Evolutionary conservation across 2,888 invertebrate genomes (phyloP).

Genomic region (Antitype chi): DNA sequence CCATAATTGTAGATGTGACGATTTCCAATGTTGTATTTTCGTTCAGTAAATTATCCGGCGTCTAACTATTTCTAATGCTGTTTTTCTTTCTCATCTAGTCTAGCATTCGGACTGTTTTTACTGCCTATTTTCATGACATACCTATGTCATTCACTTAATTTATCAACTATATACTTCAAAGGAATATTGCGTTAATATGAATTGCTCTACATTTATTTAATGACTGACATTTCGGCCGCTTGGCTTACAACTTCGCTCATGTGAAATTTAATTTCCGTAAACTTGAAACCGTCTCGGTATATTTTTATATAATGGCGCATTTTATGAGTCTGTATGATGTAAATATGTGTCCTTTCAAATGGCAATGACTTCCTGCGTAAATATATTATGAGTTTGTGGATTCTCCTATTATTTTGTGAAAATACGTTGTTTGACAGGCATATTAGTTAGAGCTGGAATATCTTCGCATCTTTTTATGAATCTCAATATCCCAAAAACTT

Average conservation of each 20-base stretch:
- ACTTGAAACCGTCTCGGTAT: conserved; percentile 42
- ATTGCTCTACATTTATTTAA: conserved; percentile 59
- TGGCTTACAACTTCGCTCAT: conserved; percentile 46
- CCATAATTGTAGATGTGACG: conserved; percentile 34
- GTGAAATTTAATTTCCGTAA: conserved; percentile 58
- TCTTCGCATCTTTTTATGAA: conserved; percentile 2
- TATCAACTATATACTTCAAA: conserved; percentile 56
- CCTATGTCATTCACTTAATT: conserved; percentile 49
- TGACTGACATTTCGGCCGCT: conserved; percentile 51
- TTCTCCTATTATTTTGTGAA: conserved; percentile 38
- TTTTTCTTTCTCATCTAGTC: conserved; percentile 27
- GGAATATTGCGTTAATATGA: conserved; percentile 47
- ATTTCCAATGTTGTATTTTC: conserved; percentile 37
- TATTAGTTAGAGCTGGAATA: conserved; percentile 18
- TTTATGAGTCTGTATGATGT: conserved; percentile 50
- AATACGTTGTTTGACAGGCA: conserved; percentile 13
- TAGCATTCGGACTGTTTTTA: conserved; percentile 45
- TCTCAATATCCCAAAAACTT: conserved; percentile 18
- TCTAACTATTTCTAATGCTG: conserved; percentile 33
- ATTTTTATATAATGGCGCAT: conserved; percentile 45
- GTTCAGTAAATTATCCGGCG: conserved; percentile 25
- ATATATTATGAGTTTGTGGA: conserved; percentile 16
- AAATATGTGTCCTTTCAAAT: conserved; percentile 56
- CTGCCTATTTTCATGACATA: conserved; percentile 42
- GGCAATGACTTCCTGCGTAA: conserved; percentile 52